Evolutionary conservation across 2,797 vertebrate species (phyloP), one percentile per base, ranked within the genome.

Genomic region (Syndactyla subalaris): DNA sequence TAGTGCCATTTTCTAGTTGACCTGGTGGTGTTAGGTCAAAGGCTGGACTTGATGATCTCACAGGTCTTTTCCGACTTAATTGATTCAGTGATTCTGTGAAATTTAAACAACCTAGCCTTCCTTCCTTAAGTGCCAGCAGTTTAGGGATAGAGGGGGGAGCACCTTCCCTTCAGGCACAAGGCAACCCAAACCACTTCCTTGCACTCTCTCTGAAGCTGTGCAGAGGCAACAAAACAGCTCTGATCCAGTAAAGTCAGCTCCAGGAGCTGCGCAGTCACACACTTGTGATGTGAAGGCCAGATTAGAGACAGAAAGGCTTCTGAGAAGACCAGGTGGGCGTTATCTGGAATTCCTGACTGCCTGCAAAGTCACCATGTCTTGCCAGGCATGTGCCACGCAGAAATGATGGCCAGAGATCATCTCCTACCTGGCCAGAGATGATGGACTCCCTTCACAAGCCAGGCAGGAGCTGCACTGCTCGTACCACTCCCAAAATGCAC

Each of bases 241-340:
- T 12, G 46, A 43, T 9, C 19, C 15, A 0, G 48, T 43, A 13
- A 12, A 27, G 82, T 43, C 27, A 26, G 38, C 34, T 48, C n/a
- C 52, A 48, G 62, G 41, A 73, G 71, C 63, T 32, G 32, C 7
- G 2, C 1, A 1, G 51, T 15, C 39, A 43, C 72, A 46, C 1
- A 2, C 0, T 0, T 10, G 39, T n/a, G 78, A 78, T 15, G 3
- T 1, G 1, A 68, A 49, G 49, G 14, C 45, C 0, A 0, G 19
- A 66, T 67, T 11, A 45, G 19, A 30, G 67, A 32, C 16, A 51
- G 18, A 43, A 5, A 36, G 29, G 52, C 65, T 63, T 76, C 82
- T 15, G 29, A 1, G 5, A 54, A 65, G 36, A 57, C 71, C 72
- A 49, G 67, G 71, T 6, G 3, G 43, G 75, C 0, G 0, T 45